These are phyloP conservation scores for Nasonia vitripennis DNA, from an alignment of 1,140 invertebrate species.

Conservation along the genomic window DNA sequence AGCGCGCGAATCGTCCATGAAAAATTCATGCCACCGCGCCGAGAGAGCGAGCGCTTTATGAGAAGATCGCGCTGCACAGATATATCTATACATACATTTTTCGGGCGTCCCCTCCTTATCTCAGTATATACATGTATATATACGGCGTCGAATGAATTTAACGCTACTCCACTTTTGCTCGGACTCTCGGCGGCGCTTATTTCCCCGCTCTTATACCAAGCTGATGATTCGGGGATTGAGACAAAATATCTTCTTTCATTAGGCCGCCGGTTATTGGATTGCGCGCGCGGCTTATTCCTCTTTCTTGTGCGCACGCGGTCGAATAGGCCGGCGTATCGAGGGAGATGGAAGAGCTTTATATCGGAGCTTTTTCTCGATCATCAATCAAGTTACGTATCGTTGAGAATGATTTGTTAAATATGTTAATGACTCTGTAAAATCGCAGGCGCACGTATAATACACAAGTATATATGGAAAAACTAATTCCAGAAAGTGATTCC, in stretches of 20 bases:
- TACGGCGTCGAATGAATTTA: conserved; percentile 43
- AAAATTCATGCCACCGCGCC: conserved; percentile 34
- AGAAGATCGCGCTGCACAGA: background rate
- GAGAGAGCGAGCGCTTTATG: background rate
- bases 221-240: background rate
- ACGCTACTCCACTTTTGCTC: conserved; percentile 15
- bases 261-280: background rate
- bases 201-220: conserved; percentile 1
- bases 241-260: conserved; percentile 2
- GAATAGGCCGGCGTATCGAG: no score
- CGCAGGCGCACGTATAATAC: no score
- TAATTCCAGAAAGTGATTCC: background rate
- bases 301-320: no score
- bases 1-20: conserved; percentile 41
- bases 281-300: background rate
- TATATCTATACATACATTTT: conserved; percentile 51
- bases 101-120: conserved; percentile 1
- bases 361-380: no score
- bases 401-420: no score
- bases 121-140: background rate
- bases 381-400: no score
- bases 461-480: no score
- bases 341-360: no score
- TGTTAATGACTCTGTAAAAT: no score
- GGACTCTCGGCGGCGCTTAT: conserved; percentile 39